Evolutionary conservation across 2,113 vertebrate genomes (phyloP).

Genomic region (Phoenicopterus ruber): DNA sequence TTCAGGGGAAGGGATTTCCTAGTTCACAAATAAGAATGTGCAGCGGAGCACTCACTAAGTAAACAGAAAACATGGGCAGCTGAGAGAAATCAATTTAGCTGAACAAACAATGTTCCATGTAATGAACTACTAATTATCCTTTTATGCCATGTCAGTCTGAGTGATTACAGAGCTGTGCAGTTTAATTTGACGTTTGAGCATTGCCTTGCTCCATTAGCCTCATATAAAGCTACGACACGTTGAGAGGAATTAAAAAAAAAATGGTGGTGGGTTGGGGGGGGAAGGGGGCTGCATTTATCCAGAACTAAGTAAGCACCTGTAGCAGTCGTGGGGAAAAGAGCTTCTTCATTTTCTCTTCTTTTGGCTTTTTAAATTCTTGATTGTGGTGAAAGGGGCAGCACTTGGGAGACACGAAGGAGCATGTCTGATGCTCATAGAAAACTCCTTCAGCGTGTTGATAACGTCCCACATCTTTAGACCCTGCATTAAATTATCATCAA

Average conservation of each 20-base stretch:
- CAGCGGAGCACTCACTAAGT: conserved; percentile 80
- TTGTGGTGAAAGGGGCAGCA: background rate
- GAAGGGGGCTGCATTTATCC: conserved; percentile 60
- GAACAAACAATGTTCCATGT: conserved; percentile 89
- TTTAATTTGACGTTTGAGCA: conserved; percentile 86
- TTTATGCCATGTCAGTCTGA: conserved; percentile 89
- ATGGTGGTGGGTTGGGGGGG: background rate
- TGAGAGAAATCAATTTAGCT: conserved; percentile 91
- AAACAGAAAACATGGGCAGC: conserved; percentile 87
- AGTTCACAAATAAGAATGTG: conserved; percentile 80
- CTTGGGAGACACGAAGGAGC: background rate
- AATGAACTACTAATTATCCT: conserved; percentile 92
- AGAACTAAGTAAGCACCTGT: conserved; percentile 73
- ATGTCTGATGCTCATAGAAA: background rate
- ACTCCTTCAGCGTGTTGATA: background rate
- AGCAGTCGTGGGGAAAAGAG: conserved; percentile 41
- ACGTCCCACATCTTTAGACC: background rate
- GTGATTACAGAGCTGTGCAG: conserved; percentile 85
- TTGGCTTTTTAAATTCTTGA: background rate
- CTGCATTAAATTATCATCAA: background rate
- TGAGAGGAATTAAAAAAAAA: conserved; percentile 59
- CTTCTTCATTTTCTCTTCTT: conserved; percentile 5
- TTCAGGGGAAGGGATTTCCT: conserved; percentile 80
- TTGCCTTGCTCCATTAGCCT: conserved; percentile 84
- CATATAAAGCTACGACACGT: conserved; percentile 80